Evolutionary conservation across 2,113 vertebrate species (phyloP).

Genomic region (Eptesicus fuscus): DNA sequence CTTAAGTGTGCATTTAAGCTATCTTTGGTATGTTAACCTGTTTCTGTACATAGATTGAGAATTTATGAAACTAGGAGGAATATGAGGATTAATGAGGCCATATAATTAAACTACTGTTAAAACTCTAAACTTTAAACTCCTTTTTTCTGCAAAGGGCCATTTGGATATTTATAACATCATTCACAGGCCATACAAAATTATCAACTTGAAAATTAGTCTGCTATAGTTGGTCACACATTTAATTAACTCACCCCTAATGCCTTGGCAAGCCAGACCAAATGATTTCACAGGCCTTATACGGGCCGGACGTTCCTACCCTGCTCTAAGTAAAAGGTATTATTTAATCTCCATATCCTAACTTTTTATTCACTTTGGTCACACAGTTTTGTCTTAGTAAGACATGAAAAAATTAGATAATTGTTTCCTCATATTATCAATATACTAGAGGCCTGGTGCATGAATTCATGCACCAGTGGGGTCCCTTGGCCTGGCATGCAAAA

Average conservation of each 20-base stretch:
- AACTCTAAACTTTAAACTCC: neutral
- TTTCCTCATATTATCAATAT: neutral
- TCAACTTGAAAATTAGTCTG: too few species aligned
- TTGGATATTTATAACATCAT: too few species aligned
- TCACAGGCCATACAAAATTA: too few species aligned
- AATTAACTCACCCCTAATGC: too few species aligned
- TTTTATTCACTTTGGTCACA: neutral
- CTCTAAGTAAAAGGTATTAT: neutral
- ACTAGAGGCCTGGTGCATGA: neutral
- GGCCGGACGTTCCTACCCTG: too few species aligned
- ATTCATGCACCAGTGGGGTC: too few species aligned
- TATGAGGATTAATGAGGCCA: neutral
- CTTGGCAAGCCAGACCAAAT: too few species aligned
- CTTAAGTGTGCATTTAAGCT: neutral
- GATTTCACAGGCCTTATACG: too few species aligned
- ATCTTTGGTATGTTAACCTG: neutral
- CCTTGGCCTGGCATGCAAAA: too few species aligned
- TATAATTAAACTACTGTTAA: neutral
- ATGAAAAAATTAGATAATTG: neutral
- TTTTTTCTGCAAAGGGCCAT: too few species aligned
- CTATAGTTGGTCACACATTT: too few species aligned
- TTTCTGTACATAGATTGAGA: slow-evolving; percentile 10
- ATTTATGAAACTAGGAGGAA: neutral
- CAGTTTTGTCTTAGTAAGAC: neutral
- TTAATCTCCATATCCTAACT: neutral